These are phyloP conservation scores for Hydrotaea diabolus DNA, from an alignment of 2,888 invertebrate species.

Conservation along the genomic window DNA sequence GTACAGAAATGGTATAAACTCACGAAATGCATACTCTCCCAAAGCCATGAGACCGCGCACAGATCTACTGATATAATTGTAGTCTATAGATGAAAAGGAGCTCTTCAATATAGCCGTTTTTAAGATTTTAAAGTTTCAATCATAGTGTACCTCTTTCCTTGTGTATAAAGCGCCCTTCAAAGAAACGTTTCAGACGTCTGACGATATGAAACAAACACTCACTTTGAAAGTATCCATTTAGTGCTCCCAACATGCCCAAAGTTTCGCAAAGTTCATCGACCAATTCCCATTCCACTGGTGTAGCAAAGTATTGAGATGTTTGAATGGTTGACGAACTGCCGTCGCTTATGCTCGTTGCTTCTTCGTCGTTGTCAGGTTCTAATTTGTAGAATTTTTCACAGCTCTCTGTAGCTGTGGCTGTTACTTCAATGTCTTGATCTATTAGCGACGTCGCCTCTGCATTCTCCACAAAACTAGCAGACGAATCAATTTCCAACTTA, in stretches of 20 bases:
- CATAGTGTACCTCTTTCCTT: slow-evolving; percentile 72
- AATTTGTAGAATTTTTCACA: slow-evolving; percentile 75
- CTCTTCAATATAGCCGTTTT: no score
- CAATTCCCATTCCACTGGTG: slow-evolving; percentile 72
- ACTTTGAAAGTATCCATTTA: slow-evolving; percentile 77
- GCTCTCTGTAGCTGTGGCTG: background rate
- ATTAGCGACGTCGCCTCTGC: background rate
- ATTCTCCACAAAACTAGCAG: slow-evolving; percentile 40
- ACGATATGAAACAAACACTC: slow-evolving; percentile 77
- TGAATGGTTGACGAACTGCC: slow-evolving; percentile 25
- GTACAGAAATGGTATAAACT: slow-evolving; percentile 78
- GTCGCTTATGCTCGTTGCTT: slow-evolving; percentile 43
- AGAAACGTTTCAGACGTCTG: slow-evolving; percentile 76
- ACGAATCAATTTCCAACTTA: slow-evolving; percentile 71
- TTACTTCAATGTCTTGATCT: slow-evolving; percentile 22
- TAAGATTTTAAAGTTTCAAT: background rate
- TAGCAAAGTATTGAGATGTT: slow-evolving; percentile 75
- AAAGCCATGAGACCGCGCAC: slow-evolving; percentile 76
- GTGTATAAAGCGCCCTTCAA: slow-evolving; percentile 73
- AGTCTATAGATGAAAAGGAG: slow-evolving; percentile 73
- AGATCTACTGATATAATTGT: slow-evolving; percentile 77
- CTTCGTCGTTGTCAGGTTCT: slow-evolving; percentile 73
- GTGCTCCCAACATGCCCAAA: slow-evolving; percentile 76
- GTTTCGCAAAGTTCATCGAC: slow-evolving; percentile 78
- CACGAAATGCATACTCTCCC: slow-evolving; percentile 79